Evolutionary conservation across 2,797 vertebrate genomes (phyloP).

Genomic region (Onychomys leucogaster): DNA sequence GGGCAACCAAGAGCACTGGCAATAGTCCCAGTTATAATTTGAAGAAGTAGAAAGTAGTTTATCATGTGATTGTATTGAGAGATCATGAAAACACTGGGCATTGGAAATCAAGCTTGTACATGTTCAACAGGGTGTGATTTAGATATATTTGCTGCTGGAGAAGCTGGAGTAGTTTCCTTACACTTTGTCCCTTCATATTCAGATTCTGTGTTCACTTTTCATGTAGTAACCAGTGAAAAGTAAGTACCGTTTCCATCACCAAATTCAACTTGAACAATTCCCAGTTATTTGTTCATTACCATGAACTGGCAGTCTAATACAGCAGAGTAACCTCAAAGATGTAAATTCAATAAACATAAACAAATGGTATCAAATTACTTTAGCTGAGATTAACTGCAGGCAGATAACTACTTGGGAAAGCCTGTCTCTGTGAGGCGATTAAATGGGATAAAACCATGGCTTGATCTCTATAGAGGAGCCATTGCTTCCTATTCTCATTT

Average conservation of each 20-base stretch:
- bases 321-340: conserved; percentile 10
- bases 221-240: conserved; percentile 24
- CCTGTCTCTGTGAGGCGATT: background rate
- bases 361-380: background rate
- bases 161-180: background rate
- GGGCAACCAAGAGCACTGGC: background rate
- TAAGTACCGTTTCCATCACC: background rate
- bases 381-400: conserved; percentile 8
- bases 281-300: conserved; percentile 26
- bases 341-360: conserved; percentile 10
- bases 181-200: background rate
- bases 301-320: background rate
- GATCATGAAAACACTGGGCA: background rate
- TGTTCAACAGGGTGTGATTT: background rate
- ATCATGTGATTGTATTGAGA: background rate
- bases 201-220: background rate
- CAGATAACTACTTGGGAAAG: background rate
- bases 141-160: background rate
- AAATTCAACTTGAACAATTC: conserved; percentile 35
- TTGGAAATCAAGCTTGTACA: background rate
- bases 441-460: background rate
- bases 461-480: background rate
- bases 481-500: background rate
- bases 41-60: background rate
- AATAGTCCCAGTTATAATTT: background rate